These are phyloP conservation scores for Labroides dimidiatus DNA, from an alignment of 2,797 vertebrate species.

Conservation along the genomic window DNA sequence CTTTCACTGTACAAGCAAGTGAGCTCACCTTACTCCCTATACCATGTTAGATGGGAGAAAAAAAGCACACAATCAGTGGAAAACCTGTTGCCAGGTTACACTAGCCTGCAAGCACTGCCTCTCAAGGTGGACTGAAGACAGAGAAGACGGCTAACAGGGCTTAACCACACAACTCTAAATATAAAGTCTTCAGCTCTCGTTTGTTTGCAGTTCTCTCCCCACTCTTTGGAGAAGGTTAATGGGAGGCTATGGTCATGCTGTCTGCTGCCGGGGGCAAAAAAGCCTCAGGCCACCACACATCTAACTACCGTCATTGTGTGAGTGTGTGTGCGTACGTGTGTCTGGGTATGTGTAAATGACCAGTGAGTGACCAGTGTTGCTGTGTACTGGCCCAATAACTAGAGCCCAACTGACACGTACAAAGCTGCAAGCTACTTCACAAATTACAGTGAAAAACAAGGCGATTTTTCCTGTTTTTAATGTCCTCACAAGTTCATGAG, in stretches of 20 bases:
- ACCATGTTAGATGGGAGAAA: slow-evolving; percentile 19
- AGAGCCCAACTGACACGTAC: slow-evolving; percentile 29
- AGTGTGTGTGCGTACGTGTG: not conserved
- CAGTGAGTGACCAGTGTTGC: slow-evolving; percentile 44
- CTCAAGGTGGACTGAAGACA: slow-evolving; percentile 69
- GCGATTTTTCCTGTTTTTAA: slow-evolving; percentile 37
- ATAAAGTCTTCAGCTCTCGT: slow-evolving; percentile 76
- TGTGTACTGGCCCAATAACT: not conserved
- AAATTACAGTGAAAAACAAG: slow-evolving; percentile 57
- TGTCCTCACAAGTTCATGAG: slow-evolving; percentile 32
- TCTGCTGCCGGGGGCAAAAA: slow-evolving; percentile 67
- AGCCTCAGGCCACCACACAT: slow-evolving; percentile 61
- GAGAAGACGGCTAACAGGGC: slow-evolving; percentile 55
- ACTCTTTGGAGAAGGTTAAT: slow-evolving; percentile 71
- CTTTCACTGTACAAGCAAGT: slow-evolving; percentile 1
- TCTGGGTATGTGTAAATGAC: slow-evolving; percentile 46
- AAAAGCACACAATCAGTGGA: slow-evolving; percentile 53
- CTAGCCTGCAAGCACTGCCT: slow-evolving; percentile 57
- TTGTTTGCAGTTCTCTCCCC: slow-evolving; percentile 67
- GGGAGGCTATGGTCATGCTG: slow-evolving; percentile 68
- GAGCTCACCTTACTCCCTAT: slow-evolving; percentile 32
- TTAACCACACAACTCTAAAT: slow-evolving; percentile 72
- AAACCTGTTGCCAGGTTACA: slow-evolving; percentile 81
- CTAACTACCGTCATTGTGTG: slow-evolving; percentile 59
- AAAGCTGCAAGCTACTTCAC: slow-evolving; percentile 31